These are phyloP conservation scores for Dicycla oo DNA, from an alignment of 2,888 invertebrate genomes.

Conservation along the genomic window DNA sequence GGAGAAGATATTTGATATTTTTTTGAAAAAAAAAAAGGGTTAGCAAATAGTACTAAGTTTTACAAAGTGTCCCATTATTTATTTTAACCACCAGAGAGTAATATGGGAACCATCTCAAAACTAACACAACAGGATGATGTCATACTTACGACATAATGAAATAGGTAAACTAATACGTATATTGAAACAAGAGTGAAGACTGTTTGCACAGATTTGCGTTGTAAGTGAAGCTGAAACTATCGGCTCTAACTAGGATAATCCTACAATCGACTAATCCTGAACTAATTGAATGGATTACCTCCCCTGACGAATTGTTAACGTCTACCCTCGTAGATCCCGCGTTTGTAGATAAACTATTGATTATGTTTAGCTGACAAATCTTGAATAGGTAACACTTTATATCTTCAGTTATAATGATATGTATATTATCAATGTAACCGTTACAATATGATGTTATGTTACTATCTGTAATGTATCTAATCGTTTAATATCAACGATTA, in stretches of 20 bases:
- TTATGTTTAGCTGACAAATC: slow-evolving; percentile 21
- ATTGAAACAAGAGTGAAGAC: slow-evolving; percentile 19
- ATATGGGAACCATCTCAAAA: neutral
- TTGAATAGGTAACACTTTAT: neutral
- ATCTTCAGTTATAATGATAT: neutral
- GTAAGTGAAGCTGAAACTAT: slow-evolving; percentile 61
- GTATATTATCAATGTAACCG: neutral
- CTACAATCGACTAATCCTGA: slow-evolving; percentile 77
- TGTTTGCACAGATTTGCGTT: slow-evolving; percentile 46
- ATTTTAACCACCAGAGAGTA: neutral
- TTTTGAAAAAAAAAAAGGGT: no score
- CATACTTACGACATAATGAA: slow-evolving; percentile 12
- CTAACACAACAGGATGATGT: neutral
- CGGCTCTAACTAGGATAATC: slow-evolving; percentile 69
- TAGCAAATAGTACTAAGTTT: neutral
- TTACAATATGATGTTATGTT: neutral
- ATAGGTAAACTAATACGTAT: slow-evolving; percentile 14
- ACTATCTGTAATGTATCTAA: neutral
- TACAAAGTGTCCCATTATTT: neutral
- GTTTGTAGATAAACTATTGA: slow-evolving; percentile 41
- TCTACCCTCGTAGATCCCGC: slow-evolving; percentile 52
- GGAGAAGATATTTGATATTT: no score
- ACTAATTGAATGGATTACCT: slow-evolving; percentile 81
- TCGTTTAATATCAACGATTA: no score
- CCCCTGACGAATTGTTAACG: slow-evolving; percentile 67